These are phyloP conservation scores for Rhinophrynus dorsalis DNA, from an alignment of 2,797 vertebrate species.

Conservation along the genomic window DNA sequence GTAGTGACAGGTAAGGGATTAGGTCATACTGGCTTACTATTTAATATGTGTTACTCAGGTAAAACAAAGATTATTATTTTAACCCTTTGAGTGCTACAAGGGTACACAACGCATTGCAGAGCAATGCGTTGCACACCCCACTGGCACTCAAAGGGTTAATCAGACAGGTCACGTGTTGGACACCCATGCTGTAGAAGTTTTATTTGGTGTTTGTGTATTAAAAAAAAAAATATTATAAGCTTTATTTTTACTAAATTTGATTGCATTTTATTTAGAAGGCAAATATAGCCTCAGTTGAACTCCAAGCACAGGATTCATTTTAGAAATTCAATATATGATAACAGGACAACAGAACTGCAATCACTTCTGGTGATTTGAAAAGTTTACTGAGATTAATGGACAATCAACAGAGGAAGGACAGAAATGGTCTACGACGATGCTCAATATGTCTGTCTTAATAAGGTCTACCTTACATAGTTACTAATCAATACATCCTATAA, in stretches of 20 bases:
- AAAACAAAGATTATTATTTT: too few relatives aligned
- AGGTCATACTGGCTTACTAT: too few relatives aligned
- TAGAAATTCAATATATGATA: constrained; percentile 25
- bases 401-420: constrained; percentile 32
- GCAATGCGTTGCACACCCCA: too few relatives aligned
- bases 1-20: too few relatives aligned
- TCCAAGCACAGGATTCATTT: constrained; percentile 8
- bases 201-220: too few relatives aligned
- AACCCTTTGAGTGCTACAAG: too few relatives aligned
- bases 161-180: too few relatives aligned
- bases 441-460: constrained; percentile 48
- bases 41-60: too few relatives aligned
- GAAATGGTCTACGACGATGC: constrained; percentile 39
- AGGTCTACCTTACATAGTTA: constrained; percentile 30
- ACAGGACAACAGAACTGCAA: constrained; percentile 22
- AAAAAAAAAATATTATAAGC: not conserved
- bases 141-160: too few relatives aligned
- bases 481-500: constrained; percentile 46
- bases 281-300: constrained; percentile 22
- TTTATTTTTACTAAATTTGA: not conserved
- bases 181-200: too few relatives aligned
- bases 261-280: constrained; percentile 1
- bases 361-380: constrained; percentile 38
- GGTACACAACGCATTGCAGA: too few relatives aligned
- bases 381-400: constrained; percentile 43